Evolutionary conservation across 2,113 vertebrate genomes (phyloP).

Genomic region (Eulemur macaco): DNA sequence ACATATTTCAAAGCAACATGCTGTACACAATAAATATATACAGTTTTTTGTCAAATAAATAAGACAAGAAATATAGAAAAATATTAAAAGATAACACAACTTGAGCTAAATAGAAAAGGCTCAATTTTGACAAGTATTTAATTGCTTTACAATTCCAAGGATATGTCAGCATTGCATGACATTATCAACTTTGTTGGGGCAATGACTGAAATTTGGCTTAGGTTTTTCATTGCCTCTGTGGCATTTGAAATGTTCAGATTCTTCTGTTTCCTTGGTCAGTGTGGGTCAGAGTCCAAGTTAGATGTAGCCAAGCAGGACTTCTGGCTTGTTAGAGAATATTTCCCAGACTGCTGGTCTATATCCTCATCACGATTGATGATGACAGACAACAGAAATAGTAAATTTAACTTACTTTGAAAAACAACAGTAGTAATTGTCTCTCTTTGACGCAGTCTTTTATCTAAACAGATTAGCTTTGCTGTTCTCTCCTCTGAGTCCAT

Average conservation of each 20-base stretch:
- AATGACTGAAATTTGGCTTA: constrained; percentile 31
- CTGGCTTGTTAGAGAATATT: constrained; percentile 34
- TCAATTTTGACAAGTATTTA: constrained; percentile 51
- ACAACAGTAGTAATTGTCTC: constrained; percentile 49
- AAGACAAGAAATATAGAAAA: neutral
- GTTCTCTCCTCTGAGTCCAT: constrained; percentile 45
- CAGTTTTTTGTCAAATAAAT: neutral
- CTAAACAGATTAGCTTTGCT: constrained; percentile 42
- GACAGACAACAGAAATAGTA: constrained; percentile 56
- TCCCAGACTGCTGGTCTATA: neutral
- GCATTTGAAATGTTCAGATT: constrained; percentile 53
- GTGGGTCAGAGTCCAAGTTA: neutral
- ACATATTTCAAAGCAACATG: neutral
- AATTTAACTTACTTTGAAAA: constrained; percentile 64
- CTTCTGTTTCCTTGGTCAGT: neutral
- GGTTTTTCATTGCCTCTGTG: constrained; percentile 40
- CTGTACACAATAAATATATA: neutral
- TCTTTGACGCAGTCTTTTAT: constrained; percentile 47
- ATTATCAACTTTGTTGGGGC: constrained; percentile 36
- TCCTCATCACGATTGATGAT: constrained; percentile 27
- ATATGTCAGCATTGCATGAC: neutral
- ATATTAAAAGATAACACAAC: neutral
- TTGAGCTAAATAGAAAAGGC: constrained; percentile 22
- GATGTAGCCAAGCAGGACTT: neutral
- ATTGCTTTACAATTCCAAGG: constrained; percentile 39